phyloP scores from a whole-genome alignment of 2,113 vertebrate genomes.

The Phocoena sinus region DNA sequence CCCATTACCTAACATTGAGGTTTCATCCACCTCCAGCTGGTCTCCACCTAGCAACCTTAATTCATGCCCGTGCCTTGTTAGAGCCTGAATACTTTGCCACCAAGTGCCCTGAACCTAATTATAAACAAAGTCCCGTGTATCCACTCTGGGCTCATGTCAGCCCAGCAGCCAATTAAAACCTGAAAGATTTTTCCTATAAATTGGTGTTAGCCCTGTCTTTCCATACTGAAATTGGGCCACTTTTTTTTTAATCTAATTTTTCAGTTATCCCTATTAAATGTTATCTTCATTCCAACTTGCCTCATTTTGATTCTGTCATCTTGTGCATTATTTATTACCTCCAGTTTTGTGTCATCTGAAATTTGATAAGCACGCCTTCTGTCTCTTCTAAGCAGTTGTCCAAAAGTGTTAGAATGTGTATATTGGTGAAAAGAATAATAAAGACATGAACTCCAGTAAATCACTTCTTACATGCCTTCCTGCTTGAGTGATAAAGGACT shows the following conservation, averaged over 20 bases:
- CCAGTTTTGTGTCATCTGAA: conserved; percentile 46
- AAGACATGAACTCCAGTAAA: conserved; percentile 25
- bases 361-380: conserved; percentile 55
- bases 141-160: not conserved
- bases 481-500: not conserved
- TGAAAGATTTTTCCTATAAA: not conserved
- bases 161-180: not conserved
- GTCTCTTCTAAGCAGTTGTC: conserved; percentile 56
- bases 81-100: not conserved
- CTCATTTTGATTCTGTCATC: conserved; percentile 39
- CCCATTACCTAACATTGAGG: not conserved
- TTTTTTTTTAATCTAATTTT: not conserved
- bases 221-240: not conserved
- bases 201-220: not conserved
- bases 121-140: not conserved
- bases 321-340: conserved; percentile 59
- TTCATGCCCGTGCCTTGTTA: not conserved
- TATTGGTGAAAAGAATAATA: conserved; percentile 20
- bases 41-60: not conserved
- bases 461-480: not conserved
- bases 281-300: conserved; percentile 21
- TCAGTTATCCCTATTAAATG: conserved; percentile 16
- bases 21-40: not conserved
- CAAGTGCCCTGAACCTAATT: not conserved
- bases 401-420: conserved; percentile 46